Conservation (phyloP, 2,888 invertebrate species). For the Drosophila peninsularis region DNA sequence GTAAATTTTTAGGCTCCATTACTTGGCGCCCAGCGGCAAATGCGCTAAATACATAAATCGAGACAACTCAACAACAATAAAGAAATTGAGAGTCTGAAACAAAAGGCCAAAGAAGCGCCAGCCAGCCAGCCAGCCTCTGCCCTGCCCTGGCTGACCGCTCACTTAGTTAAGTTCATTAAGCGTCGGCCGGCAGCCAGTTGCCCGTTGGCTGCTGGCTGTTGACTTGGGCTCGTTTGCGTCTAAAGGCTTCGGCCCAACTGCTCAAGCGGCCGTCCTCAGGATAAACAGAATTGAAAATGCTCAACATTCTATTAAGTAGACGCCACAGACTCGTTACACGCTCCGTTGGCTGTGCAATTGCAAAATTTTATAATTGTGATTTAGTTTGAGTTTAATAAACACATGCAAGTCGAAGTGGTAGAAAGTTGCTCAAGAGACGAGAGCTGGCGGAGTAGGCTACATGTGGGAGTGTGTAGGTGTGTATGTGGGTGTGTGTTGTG, state of each 20-base stretch:
- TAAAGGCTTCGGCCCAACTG: neutral
- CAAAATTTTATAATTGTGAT: neutral
- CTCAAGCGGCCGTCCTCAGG: neutral
- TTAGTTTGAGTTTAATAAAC: neutral
- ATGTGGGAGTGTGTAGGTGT: too few species aligned
- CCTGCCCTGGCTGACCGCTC: constrained; percentile 4
- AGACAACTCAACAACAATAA: constrained; percentile 35
- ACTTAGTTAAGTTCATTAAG: constrained; percentile 46
- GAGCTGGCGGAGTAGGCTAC: neutral
- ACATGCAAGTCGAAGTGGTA: neutral
- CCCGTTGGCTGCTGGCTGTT: constrained; percentile 4
- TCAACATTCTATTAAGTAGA: constrained; percentile 4
- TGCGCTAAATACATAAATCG: constrained; percentile 63
- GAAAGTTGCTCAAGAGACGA: neutral
- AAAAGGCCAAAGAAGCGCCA: constrained; percentile 10
- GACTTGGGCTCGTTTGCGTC: constrained; percentile 9
- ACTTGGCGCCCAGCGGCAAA: constrained; percentile 9
- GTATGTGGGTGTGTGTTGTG: too few species aligned
- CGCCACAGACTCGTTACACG: constrained; percentile 1
- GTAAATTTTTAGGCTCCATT: constrained; percentile 8
- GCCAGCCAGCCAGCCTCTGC: neutral
- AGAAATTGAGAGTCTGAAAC: constrained; percentile 37
- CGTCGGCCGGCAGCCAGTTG: neutral
- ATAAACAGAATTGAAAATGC: constrained; percentile 5
- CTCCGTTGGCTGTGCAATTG: neutral